A percentile compares a stretch with the other conserved stretches of the same genome.
phyloP scores from a whole-genome alignment of 1,140 invertebrate species.

The Drosophila oshimai region DNA sequence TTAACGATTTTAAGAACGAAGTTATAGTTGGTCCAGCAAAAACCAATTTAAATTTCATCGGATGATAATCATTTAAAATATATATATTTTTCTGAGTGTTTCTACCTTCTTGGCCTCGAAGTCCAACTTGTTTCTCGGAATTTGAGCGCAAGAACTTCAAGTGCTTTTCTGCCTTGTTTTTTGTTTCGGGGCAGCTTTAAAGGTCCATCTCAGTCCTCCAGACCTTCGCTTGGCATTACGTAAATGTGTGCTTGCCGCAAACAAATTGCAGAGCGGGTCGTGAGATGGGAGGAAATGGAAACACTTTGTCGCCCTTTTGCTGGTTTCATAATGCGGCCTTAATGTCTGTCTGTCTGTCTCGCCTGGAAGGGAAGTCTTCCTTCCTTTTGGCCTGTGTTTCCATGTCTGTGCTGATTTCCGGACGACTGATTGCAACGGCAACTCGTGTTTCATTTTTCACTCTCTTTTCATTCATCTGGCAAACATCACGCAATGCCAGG shows the following conservation, averaged over 20 bases:
- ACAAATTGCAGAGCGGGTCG: conserved; percentile 34
- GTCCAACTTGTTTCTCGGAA: conserved; percentile 76
- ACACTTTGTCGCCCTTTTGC: conserved; percentile 59
- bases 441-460: conserved; percentile 74
- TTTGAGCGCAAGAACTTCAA: conserved; percentile 58
- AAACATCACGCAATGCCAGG: conserved; percentile 63
- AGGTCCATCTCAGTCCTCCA: conserved; percentile 30
- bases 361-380: conserved; percentile 19
- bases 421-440: conserved; percentile 71
- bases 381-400: conserved; percentile 15
- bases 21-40: too few relatives aligned
- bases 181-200: conserved; percentile 42
- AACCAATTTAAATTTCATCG: neutral
- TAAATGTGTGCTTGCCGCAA: conserved; percentile 39
- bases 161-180: conserved; percentile 49
- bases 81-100: conserved; percentile 1
- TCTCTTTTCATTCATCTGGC: conserved; percentile 78
- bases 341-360: conserved; percentile 36
- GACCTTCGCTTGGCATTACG: conserved; percentile 58
- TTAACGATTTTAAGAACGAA: too few relatives aligned
- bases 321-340: conserved; percentile 56
- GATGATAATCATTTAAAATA: neutral
- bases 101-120: conserved; percentile 18
- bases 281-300: conserved; percentile 29
- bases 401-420: conserved; percentile 73